These are phyloP conservation scores for Pandemis corylana DNA, from an alignment of 2,888 invertebrate species.

Conservation along the genomic window DNA sequence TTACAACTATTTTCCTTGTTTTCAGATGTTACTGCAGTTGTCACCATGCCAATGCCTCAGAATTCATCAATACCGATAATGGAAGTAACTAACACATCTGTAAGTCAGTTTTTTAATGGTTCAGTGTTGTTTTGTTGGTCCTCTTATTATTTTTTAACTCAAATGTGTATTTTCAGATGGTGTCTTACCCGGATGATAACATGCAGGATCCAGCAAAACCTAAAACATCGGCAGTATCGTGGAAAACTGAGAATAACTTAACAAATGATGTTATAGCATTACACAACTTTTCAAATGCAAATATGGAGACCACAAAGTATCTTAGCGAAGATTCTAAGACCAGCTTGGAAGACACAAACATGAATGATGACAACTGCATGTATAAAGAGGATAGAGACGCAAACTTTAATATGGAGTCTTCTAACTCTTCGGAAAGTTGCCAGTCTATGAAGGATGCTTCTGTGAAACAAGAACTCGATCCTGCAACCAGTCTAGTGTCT, in stretches of 20 bases:
- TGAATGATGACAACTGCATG: conserved; percentile 79
- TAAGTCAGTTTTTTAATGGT: conserved; percentile 56
- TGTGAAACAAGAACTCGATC: conserved; percentile 70
- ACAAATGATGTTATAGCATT: conserved; percentile 70
- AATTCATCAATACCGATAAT: conserved; percentile 79
- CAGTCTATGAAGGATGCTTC: conserved; percentile 76
- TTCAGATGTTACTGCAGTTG: conserved; percentile 81
- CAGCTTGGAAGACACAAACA: conserved; percentile 77
- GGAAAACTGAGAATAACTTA: conserved; percentile 78
- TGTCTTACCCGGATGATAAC: conserved; percentile 77
- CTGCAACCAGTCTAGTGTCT: conserved; percentile 63
- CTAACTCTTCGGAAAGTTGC: conserved; percentile 80
- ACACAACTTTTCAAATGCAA: conserved; percentile 70
- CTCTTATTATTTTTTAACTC: not conserved
- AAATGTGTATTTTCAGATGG: conserved; percentile 61
- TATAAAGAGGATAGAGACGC: conserved; percentile 79
- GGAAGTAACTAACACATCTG: conserved; percentile 80
- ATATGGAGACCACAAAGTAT: conserved; percentile 72
- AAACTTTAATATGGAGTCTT: conserved; percentile 81
- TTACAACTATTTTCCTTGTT: conserved; percentile 44
- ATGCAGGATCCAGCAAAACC: conserved; percentile 79
- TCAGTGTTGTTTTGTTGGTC: not conserved
- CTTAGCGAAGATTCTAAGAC: conserved; percentile 80
- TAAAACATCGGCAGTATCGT: conserved; percentile 75
- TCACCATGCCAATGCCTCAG: conserved; percentile 79